Conservation (phyloP, 2,797 vertebrate genomes). For the Arrhamphus sclerolepis region DNA sequence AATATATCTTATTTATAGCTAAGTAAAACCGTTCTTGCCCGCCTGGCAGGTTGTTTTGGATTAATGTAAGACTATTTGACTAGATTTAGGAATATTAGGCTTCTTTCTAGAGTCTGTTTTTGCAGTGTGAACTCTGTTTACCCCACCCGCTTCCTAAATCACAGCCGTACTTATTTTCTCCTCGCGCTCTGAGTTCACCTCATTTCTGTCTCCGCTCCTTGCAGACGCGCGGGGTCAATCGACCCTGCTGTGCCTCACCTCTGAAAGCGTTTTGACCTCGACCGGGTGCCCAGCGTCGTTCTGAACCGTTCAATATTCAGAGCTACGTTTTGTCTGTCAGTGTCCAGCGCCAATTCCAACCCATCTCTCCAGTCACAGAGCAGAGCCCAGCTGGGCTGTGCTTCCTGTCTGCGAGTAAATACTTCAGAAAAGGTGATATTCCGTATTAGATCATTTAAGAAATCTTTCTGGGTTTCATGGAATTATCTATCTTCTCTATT, state of each 20-base stretch:
- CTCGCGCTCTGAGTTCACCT: constrained; percentile 21
- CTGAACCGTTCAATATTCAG: constrained; percentile 39
- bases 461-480: constrained; percentile 36
- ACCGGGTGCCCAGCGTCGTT: constrained; percentile 15
- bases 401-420: constrained; percentile 10
- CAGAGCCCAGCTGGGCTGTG: background rate
- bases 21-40: too few species aligned
- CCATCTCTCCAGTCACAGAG: constrained; percentile 17
- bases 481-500: constrained; percentile 30
- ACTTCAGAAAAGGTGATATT: constrained; percentile 8
- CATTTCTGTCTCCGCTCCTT: constrained; percentile 24
- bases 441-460: constrained; percentile 26
- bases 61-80: too few species aligned
- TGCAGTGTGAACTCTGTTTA: background rate
- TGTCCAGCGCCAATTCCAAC: constrained; percentile 7
- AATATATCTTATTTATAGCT: too few species aligned
- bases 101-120: too few species aligned
- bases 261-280: constrained; percentile 51
- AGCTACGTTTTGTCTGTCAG: background rate
- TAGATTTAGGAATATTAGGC: too few species aligned
- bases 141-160: background rate
- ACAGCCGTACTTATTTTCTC: background rate
- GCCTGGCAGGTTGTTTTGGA: too few species aligned
- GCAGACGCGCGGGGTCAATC: constrained; percentile 34
- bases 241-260: constrained; percentile 38